Base-by-base conservation (phyloP, 2,888 invertebrate species). In the Drosophila sordidapex region DNA sequence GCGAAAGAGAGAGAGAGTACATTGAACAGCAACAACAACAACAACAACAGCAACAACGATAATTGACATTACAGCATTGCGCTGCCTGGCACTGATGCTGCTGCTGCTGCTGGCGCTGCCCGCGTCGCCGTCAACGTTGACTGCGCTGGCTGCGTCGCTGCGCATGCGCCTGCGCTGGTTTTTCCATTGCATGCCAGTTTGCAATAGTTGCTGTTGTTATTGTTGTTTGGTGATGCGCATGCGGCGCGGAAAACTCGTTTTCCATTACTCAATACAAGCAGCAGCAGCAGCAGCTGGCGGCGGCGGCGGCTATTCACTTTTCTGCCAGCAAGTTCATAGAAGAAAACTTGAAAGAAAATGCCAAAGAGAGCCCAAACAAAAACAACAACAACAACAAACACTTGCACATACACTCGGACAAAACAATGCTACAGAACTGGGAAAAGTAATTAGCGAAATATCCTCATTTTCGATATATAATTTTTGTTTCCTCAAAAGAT, bases 211-310 rank as follows among this genome's bases (percentile, higher is more conserved):
- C 46, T 74, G 52, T 58, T 69, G 51, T 54, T 73, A 74, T 67
- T 76, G 71, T 10, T 67, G 76, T 27, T 67, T 79, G 72, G 67
- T 83, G 83, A 82, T 80, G 79, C 79, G 86, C 87, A 81, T 76
- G 83, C 80, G 79, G 80, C 71, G 81, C 79, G 89, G 82, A 89
- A 85, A 89, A 89, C 90, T 86, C 70, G 90, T 89, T 89, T 89
- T 83, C 67, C 86, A 86, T 89, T 89, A 90, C 79, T 89, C 89
- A 89, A 89, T 87, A 80, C 81, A 68, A 77, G 75, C 82, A 74
- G 78, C 53, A 77, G 75, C 82, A 74, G 78, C 53, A 33, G 74
- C 70, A 36, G 36, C 25, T n/a, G 57, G 40, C 57, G 29, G 57
- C 57, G 43, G 69, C 71, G 64, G 73, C 74, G 80, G 81, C 81